A percentile compares a stretch with the other conserved stretches of the same genome.
Conservation (phyloP, 2,113 vertebrate genomes). For the Anser cygnoides region DNA sequence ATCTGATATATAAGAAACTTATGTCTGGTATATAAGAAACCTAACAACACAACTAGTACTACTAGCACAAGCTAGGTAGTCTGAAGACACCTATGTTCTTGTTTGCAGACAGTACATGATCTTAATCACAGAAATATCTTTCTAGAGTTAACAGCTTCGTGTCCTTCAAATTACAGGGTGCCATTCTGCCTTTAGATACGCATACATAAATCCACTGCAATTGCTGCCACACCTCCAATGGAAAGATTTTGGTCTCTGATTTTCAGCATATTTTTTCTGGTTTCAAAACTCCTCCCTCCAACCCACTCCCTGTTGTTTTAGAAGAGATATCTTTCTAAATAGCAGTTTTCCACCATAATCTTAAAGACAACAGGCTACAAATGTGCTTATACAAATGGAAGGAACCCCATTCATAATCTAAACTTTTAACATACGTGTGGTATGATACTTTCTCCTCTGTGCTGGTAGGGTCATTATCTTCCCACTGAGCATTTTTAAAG, state of each 20-base stretch:
- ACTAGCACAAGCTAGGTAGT: background rate
- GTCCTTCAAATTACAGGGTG: background rate
- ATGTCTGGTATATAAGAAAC: background rate
- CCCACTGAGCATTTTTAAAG: background rate
- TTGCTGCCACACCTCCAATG: background rate
- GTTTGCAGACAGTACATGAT: background rate
- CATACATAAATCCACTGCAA: background rate
- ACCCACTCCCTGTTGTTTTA: background rate
- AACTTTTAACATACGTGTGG: background rate
- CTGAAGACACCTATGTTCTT: background rate
- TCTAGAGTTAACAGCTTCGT: background rate
- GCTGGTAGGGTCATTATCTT: background rate
- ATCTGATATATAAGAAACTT: background rate
- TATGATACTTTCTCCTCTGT: background rate
- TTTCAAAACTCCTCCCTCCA: background rate
- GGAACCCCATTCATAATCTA: background rate
- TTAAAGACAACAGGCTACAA: background rate
- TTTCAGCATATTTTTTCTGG: background rate
- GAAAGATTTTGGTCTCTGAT: background rate
- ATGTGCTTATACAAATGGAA: background rate
- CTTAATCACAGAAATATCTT: background rate
- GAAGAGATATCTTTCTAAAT: background rate
- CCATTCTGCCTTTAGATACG: background rate
- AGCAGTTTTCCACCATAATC: background rate
- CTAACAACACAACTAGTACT: background rate